Percentiles rank a stretch among this genome's conserved stretches.
phyloP scores from a whole-genome alignment of 2,113 vertebrate species.

The Romanogobio albipinnatus region DNA sequence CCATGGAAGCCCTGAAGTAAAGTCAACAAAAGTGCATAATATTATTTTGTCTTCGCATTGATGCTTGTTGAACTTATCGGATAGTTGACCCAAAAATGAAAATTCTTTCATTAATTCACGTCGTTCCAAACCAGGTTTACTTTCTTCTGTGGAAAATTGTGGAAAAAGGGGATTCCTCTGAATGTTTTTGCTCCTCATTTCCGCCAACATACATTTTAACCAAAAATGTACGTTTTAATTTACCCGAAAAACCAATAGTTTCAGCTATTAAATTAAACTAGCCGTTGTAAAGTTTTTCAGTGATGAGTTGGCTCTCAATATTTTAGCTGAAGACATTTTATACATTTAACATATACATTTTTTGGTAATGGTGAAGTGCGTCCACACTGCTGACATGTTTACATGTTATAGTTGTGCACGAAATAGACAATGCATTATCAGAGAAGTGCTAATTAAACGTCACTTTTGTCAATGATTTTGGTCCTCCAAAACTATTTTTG shows the following conservation, averaged over 20 bases:
- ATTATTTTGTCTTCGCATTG: background rate
- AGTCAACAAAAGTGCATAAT: slow-evolving; percentile 82
- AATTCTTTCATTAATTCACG: background rate
- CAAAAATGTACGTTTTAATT: no score
- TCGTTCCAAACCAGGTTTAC: background rate
- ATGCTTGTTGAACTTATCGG: background rate
- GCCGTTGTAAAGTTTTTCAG: background rate
- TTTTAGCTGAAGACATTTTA: background rate
- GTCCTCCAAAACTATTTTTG: background rate
- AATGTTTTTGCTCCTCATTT: background rate
- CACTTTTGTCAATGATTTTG: background rate
- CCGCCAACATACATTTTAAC: background rate
- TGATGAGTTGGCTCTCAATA: background rate
- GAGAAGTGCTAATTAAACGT: background rate
- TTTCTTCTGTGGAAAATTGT: background rate
- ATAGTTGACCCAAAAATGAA: background rate
- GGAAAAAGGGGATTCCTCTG: background rate
- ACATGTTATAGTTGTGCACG: no score
- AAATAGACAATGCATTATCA: no score
- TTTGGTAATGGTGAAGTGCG: no score
- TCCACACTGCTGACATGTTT: no score
- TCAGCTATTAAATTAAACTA: background rate
- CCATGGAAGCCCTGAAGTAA: slow-evolving; percentile 78
- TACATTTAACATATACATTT: background rate
- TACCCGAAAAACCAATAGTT: background rate